These are phyloP conservation scores for Heliocidaris erythrogramma DNA, from an alignment of 35 echinoderm and acorn worm genomes.

Conservation along the genomic window DNA sequence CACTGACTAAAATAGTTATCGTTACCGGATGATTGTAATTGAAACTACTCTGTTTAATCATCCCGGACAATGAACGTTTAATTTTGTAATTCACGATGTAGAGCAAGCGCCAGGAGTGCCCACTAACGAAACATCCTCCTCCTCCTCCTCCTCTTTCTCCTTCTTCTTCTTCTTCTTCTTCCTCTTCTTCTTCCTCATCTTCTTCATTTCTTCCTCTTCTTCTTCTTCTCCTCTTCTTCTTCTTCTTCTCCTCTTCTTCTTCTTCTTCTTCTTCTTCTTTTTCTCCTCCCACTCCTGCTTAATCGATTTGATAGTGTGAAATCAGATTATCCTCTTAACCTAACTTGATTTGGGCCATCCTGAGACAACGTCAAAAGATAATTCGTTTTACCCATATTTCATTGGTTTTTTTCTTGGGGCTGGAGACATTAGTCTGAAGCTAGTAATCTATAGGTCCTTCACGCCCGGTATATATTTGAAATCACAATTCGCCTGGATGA, in stretches of 20 bases:
- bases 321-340: not conserved
- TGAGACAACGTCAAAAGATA: not conserved
- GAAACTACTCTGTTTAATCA: too few relatives aligned
- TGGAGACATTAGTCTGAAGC: not conserved
- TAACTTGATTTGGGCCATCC: not conserved
- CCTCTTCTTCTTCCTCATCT: not conserved
- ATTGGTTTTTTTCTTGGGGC: not conserved
- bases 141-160: too few relatives aligned
- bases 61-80: too few relatives aligned
- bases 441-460: slow-evolving; percentile 11
- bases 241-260: too few relatives aligned
- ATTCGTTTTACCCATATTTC: not conserved
- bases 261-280: too few relatives aligned
- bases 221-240: not conserved
- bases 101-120: too few relatives aligned
- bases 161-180: not conserved
- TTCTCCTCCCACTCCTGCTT: too few relatives aligned
- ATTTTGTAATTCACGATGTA: too few relatives aligned
- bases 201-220: not conserved
- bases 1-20: too few relatives aligned
- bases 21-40: too few relatives aligned
- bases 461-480: not conserved
- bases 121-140: too few relatives aligned
- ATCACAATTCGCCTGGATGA: not conserved
- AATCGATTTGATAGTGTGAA: not conserved